Percentiles rank a stretch among this genome's conserved stretches.
Evolutionary conservation across 1,140 invertebrate genomes (phyloP).

Genomic region (Macrotrachela quadricornifera): DNA sequence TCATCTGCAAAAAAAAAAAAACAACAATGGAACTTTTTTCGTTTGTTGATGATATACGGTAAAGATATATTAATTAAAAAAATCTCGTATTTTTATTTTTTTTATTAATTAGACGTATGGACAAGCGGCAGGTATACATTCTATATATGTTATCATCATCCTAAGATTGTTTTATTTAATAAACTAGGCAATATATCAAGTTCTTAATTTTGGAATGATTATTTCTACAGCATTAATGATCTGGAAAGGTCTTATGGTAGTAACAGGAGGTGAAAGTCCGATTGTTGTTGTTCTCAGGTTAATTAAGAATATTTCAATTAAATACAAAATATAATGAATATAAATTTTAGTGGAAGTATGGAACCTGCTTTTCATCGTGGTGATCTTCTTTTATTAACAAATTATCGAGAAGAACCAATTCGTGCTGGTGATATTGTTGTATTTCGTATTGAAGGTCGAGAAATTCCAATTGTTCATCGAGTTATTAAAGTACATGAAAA

Average conservation of each 20-base stretch:
- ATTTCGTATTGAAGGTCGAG: constrained; percentile 91
- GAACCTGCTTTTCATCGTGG: constrained; percentile 96
- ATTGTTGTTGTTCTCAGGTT: constrained; percentile 87
- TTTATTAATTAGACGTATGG: too few relatives aligned
- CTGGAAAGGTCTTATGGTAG: constrained; percentile 98
- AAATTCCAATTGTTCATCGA: constrained; percentile 97
- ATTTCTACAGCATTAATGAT: constrained; percentile 98
- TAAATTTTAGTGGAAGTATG: constrained; percentile 68
- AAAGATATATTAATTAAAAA: too few relatives aligned
- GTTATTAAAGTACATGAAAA: constrained; percentile 94
- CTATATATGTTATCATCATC: too few relatives aligned
- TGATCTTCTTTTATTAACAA: constrained; percentile 85
- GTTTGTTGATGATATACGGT: too few relatives aligned
- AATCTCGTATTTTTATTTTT: too few relatives aligned
- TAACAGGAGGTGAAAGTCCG: constrained; percentile 91
- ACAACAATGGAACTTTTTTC: too few relatives aligned
- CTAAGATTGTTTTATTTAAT: too few relatives aligned
- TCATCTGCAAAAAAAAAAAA: too few relatives aligned
- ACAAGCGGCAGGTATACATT: too few relatives aligned
- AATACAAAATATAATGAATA: too few relatives aligned
- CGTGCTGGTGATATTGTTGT: constrained; percentile 96
- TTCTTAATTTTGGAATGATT: constrained; percentile 97
- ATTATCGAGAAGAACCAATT: constrained; percentile 83
- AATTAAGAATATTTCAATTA: background rate
- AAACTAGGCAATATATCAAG: too few relatives aligned